Evolutionary conservation across 2,797 vertebrate species (phyloP), one percentile per base, ranked within the genome.

Genomic region (Tamandua tetradactyla): DNA sequence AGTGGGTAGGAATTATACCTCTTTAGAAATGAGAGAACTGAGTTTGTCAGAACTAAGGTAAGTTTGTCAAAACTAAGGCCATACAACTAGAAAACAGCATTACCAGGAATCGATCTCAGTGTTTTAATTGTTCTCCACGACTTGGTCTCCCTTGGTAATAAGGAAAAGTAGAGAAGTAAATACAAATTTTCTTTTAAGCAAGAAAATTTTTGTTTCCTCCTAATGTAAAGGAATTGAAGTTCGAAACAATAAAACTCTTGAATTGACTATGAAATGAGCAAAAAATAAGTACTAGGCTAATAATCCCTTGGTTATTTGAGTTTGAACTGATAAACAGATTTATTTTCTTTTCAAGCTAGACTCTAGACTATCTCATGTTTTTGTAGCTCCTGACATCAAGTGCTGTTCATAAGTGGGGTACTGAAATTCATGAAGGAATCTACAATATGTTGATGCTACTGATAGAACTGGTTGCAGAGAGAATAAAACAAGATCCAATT

Each of bases 361-460:
- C 47, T 81, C 13, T 9, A 12, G 2, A 44, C 3, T 75, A 18
- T 20, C 30, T 83, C 88, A n/a, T 95, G 59, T 96, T 96, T 75
- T 90, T 95, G 40, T 91, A 99, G 99, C 97, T 99, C 96, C 98
- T 99, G 98, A 99, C 99, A 61, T 99, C 99, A 87, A 99, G 99
- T 96, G 99, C 99, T 32, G 99, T 99, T 93, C 99, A 99, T 98
- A 99, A 99, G 96, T 99, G 99, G 99, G 99, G 99, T 83, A 99
- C 99, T 0, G 99, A 99, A 98, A 99, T 99, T 97, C 99, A 99
- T 5, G 99, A 99, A 98, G 99, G 99, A 64, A 99, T 99, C 98
- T 99, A 99, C 98, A 99, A 99, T 98, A 99, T 99, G 99, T 98
- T 99, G 87, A 99, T 99, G 99, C 96, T 99, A 83, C 98, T 99